A percentile compares a stretch with the other conserved stretches of the same genome.
These are phyloP conservation scores for Hypothenemus hampei DNA, from an alignment of 1,140 invertebrate genomes.

Conservation along the genomic window DNA sequence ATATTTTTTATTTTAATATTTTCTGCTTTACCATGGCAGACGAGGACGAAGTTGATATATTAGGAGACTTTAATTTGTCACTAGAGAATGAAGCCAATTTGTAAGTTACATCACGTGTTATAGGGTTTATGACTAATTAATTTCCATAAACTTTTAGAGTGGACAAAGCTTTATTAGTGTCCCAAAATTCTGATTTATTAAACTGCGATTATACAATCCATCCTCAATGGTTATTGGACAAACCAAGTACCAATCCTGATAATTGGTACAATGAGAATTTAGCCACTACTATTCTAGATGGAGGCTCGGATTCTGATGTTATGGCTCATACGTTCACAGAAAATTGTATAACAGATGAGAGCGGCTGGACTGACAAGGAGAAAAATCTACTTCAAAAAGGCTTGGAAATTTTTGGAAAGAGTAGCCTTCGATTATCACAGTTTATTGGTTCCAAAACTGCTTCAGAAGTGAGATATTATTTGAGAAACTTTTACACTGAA, in stretches of 20 bases:
- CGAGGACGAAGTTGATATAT: conserved; percentile 46
- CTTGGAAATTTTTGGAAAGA: conserved; percentile 60
- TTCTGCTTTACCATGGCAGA: conserved; percentile 41
- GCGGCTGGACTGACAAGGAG: conserved; percentile 53
- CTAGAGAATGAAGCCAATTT: conserved; percentile 36
- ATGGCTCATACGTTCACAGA: conserved; percentile 29
- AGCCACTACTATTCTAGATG: conserved; percentile 11
- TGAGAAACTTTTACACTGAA: conserved; percentile 44
- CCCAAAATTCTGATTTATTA: conserved; percentile 50
- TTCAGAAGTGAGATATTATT: conserved; percentile 57
- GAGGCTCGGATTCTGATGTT: conserved; percentile 20
- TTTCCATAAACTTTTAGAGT: conserved; percentile 32
- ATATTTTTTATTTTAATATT: too few relatives aligned
- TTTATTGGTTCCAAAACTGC: conserved; percentile 58
- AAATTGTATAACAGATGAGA: conserved; percentile 42
- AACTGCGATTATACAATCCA: conserved; percentile 59
- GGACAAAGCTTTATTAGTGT: conserved; percentile 48
- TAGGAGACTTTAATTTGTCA: conserved; percentile 43
- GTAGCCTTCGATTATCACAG: conserved; percentile 57
- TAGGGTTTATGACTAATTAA: neutral
- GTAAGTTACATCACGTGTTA: conserved; percentile 31
- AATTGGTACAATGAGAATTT: conserved; percentile 36
- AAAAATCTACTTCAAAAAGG: conserved; percentile 55
- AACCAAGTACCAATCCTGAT: conserved; percentile 48
- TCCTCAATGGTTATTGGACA: conserved; percentile 63